Evolutionary conservation across 1,140 invertebrate genomes (phyloP).

Genomic region (Papilio polytes): DNA sequence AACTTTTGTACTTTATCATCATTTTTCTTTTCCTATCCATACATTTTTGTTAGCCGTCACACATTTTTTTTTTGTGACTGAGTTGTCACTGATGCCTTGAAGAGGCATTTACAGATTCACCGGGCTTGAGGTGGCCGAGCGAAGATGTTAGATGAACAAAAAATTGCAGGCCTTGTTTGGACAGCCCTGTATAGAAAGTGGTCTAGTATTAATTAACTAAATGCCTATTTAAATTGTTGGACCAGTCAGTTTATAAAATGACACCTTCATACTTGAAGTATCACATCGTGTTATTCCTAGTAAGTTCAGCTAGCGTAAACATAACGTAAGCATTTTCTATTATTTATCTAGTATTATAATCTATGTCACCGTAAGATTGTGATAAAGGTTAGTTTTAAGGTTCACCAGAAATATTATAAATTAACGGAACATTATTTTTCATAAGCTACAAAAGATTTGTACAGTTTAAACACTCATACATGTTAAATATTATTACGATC

Average conservation of each 20-base stretch:
- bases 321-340: slow-evolving; percentile 2
- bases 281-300: slow-evolving; percentile 15
- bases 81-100: too few relatives aligned
- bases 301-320: not conserved
- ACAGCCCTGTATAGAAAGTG: slow-evolving; percentile 16
- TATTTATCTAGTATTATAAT: not conserved
- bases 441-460: too few relatives aligned
- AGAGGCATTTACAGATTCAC: too few relatives aligned
- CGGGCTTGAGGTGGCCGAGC: too few relatives aligned
- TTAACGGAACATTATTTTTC: not conserved
- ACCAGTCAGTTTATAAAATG: slow-evolving; percentile 20
- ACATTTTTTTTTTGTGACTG: too few relatives aligned
- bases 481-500: too few relatives aligned
- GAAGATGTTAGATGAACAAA: too few relatives aligned
- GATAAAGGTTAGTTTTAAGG: not conserved
- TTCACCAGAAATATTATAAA: not conserved
- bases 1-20: too few relatives aligned
- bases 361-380: slow-evolving; percentile 2
- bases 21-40: too few relatives aligned
- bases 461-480: too few relatives aligned
- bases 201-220: slow-evolving; percentile 20
- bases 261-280: slow-evolving; percentile 12
- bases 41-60: too few relatives aligned
- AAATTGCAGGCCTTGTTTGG: not conserved
- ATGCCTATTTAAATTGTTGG: slow-evolving; percentile 13